Conservation (phyloP, 2,113 vertebrate genomes). For the Actenoides lindsayi region DNA sequence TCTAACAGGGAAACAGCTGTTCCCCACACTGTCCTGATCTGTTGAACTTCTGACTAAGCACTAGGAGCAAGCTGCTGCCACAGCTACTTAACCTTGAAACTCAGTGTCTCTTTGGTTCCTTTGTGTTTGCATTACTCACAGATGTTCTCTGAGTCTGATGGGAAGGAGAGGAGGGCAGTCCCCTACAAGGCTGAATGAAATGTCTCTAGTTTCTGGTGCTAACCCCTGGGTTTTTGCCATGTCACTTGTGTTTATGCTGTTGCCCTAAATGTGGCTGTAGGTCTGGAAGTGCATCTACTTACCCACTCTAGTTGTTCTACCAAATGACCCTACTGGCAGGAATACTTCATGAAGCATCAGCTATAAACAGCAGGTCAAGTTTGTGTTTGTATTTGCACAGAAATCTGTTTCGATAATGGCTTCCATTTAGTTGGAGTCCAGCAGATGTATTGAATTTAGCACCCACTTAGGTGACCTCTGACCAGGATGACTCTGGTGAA, state of each 20-base stretch:
- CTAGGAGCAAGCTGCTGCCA: neutral
- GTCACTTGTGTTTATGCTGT: neutral
- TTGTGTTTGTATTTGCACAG: neutral
- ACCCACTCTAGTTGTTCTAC: neutral
- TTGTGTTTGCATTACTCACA: neutral
- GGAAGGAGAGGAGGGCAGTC: neutral
- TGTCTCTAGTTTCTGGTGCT: neutral
- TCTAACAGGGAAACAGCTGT: neutral
- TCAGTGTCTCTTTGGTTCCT: neutral
- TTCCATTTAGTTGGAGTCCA: neutral
- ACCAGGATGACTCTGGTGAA: neutral
- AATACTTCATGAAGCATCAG: neutral
- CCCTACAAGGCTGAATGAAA: neutral
- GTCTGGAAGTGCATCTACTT: neutral
- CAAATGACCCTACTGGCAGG: neutral
- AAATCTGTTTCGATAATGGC: neutral
- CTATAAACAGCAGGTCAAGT: neutral
- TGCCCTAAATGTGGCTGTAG: neutral
- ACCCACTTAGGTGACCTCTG: neutral
- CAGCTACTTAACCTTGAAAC: neutral
- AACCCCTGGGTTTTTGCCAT: neutral
- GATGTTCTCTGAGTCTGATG: neutral
- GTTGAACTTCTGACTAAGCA: neutral
- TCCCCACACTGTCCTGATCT: neutral
- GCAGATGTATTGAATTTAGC: neutral